Evolutionary conservation across 2,888 invertebrate genomes (phyloP), one percentile per base, ranked within the genome.

Genomic region (Diaprepes abbreviatus): DNA sequence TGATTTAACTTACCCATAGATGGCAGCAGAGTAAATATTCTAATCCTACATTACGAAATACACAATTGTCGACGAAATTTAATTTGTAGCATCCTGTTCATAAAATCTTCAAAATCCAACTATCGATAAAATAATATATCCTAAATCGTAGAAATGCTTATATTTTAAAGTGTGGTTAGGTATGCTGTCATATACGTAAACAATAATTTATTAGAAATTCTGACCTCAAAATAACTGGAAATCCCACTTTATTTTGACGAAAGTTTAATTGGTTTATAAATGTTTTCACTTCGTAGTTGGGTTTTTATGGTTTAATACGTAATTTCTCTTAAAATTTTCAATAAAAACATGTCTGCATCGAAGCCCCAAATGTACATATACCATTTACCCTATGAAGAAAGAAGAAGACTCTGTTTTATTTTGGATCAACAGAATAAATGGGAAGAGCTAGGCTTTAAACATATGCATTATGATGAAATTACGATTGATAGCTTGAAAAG

Each of bases 391-490:
- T 90, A 89, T 76, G 83, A 86, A 21, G 89, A 91, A 76, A 87
- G 92, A 67, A 88, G 87, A 70, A 88, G 91, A 76, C 80, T 96
- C 38, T 95, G 94, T 79, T 86, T 89, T 74, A 88, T 95, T 74
- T 85, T 96, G 59, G 96, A 96, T 80, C 88, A 90, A 73, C 89
- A 92, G 79, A 89, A 92, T 75, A 88, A 89, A 76, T 96, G 95
- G 95, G 90, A 91, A 79, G 91, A 92, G 77, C 84, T 96, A 70
- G 95, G 91, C 28, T 88, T 88, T 66, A 85, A 85, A 67, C 83
- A 86, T 69, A 93, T 93, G 90, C 85, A 89, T 66, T 92, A 90
- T 78, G 87, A 88, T 68, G 85, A 88, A 1, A 85, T 85, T 58
- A 87, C 88, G 24, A 86, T 78, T 54, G 74, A 89, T 87, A 86